Percentiles rank a stretch among this genome's conserved stretches.
Conservation (phyloP, 2,113 vertebrate species). For the Rynchops niger region DNA sequence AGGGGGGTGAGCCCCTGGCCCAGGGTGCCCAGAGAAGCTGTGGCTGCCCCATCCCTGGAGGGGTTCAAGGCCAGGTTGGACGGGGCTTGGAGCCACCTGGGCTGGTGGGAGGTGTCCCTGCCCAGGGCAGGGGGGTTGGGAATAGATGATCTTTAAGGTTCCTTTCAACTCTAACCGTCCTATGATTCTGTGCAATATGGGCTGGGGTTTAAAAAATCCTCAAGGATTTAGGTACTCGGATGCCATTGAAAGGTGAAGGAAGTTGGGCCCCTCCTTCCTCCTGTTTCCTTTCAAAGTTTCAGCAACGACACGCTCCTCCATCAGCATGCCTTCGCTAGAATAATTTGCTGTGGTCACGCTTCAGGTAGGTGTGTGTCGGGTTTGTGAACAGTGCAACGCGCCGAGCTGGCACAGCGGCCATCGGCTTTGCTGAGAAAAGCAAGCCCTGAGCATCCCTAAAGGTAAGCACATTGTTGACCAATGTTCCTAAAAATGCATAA, state of each 20-base stretch:
- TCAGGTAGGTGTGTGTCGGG: neutral
- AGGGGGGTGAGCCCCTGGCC: too few species aligned
- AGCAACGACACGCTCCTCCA: too few species aligned
- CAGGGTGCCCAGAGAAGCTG: too few species aligned
- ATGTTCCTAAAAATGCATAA: neutral
- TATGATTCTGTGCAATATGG: neutral
- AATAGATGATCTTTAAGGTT: too few species aligned
- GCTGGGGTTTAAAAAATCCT: neutral
- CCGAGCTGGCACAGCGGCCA: neutral
- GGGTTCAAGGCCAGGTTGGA: too few species aligned
- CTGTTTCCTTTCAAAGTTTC: neutral
- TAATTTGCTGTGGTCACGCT: accelerated
- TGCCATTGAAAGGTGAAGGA: neutral
- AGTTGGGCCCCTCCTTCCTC: neutral
- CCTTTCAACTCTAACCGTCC: too few species aligned
- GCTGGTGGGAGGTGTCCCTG: too few species aligned
- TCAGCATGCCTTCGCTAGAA: neutral
- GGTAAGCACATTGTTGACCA: neutral
- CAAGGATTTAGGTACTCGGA: neutral
- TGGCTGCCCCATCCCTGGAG: too few species aligned
- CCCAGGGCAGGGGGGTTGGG: too few species aligned
- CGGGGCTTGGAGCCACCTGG: too few species aligned
- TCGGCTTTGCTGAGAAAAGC: neutral
- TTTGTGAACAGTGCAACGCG: accelerated
- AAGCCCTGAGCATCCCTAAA: neutral